Evolutionary conservation across 2,797 vertebrate species (phyloP).

Genomic region (Heterohyrax brucei): DNA sequence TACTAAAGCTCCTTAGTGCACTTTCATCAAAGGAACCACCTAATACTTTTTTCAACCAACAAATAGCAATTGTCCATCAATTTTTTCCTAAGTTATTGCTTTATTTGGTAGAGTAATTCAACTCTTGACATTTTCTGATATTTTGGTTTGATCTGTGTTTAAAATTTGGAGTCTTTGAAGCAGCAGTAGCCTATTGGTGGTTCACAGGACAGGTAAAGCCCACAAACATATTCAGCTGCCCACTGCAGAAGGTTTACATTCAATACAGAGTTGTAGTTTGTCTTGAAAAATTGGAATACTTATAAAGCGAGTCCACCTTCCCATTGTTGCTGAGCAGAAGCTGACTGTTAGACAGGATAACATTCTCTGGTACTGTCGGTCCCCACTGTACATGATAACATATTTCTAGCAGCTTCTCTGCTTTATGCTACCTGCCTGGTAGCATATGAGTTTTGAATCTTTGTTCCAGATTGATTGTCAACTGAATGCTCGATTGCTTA

Average conservation of each 20-base stretch:
- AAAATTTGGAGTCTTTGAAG: neutral
- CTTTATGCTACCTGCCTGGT: too few relatives aligned
- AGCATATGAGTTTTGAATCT: neutral
- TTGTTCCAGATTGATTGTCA: neutral
- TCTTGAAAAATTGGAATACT: neutral
- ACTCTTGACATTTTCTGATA: neutral
- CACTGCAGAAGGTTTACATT: neutral
- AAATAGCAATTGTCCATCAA: neutral
- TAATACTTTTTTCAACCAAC: rapidly evolving
- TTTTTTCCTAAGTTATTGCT: neutral
- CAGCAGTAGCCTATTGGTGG: neutral
- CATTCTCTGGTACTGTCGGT: neutral
- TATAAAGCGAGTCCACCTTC: neutral
- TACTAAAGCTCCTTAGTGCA: neutral
- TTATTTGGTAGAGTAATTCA: neutral
- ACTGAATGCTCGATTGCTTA: neutral
- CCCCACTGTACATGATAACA: neutral
- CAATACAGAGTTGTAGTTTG: neutral
- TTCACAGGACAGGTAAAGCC: neutral
- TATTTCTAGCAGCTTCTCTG: neutral
- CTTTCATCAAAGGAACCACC: neutral
- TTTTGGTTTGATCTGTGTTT: neutral
- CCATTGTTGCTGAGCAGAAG: neutral
- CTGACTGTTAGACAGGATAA: neutral
- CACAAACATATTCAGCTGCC: neutral